phyloP scores from a whole-genome alignment of 2,113 vertebrate genomes.

The Gallinago jamesoni region DNA sequence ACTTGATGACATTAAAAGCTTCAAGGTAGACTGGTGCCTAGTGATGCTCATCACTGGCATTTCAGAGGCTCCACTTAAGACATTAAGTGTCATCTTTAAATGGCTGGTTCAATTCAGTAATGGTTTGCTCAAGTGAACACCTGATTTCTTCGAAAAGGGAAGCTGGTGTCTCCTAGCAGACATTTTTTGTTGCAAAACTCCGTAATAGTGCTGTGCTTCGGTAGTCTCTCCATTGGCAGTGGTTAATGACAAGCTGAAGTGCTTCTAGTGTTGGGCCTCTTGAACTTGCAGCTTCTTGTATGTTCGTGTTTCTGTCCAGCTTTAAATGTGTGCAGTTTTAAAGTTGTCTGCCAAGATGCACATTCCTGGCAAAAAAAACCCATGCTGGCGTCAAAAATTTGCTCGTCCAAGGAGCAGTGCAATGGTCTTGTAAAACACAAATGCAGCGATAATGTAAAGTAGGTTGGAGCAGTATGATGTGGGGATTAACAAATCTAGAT shows the following conservation, averaged over 20 bases:
- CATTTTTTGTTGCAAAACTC: background rate
- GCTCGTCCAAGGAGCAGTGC: background rate
- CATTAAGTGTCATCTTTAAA: background rate
- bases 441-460: background rate
- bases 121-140: background rate
- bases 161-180: background rate
- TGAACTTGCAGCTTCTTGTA: background rate
- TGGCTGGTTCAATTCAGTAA: background rate
- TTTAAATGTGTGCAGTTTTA: background rate
- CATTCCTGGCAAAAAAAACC: background rate
- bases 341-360: background rate
- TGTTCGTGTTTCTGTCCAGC: background rate
- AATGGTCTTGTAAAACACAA: background rate
- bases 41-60: constrained; percentile 31
- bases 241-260: background rate
- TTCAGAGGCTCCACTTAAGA: background rate
- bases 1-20: background rate
- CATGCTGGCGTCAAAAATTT: background rate
- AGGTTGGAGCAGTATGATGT: constrained; percentile 3
- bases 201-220: background rate
- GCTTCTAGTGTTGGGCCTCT: background rate
- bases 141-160: background rate
- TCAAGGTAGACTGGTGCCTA: constrained; percentile 49
- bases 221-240: background rate
- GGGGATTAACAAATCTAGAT: constrained; percentile 1